A percentile compares a stretch with the other conserved stretches of the same genome.
Evolutionary conservation across 2,113 vertebrate genomes (phyloP).

Genomic region (Saiga tatarica): DNA sequence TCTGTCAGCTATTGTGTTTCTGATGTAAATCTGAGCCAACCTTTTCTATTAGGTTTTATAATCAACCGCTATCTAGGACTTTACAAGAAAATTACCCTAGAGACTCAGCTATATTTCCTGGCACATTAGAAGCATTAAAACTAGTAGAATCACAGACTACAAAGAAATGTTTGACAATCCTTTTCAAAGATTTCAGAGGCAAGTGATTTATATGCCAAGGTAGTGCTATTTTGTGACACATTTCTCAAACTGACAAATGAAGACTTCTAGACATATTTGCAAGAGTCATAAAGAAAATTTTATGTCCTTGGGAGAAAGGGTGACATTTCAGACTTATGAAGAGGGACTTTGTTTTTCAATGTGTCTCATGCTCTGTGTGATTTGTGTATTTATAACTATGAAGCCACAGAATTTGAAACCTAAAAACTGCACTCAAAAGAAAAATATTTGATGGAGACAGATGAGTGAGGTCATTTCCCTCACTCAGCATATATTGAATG

Average conservation of each 20-base stretch:
- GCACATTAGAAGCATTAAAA: slow-evolving; percentile 47
- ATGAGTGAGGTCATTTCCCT: neutral
- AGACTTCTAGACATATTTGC: slow-evolving; percentile 16
- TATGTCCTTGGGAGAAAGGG: neutral
- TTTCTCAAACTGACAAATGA: slow-evolving; percentile 42
- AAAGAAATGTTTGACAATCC: slow-evolving; percentile 1
- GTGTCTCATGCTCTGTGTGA: neutral
- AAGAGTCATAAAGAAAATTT: slow-evolving; percentile 39
- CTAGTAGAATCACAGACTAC: slow-evolving; percentile 28
- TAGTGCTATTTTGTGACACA: neutral
- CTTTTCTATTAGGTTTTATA: slow-evolving; percentile 49
- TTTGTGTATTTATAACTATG: neutral
- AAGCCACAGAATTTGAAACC: neutral
- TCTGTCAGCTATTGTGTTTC: slow-evolving; percentile 44
- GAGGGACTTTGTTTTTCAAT: neutral
- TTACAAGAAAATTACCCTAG: slow-evolving; percentile 51
- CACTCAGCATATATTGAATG: neutral
- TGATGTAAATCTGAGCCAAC: slow-evolving; percentile 27
- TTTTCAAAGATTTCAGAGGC: slow-evolving; percentile 41
- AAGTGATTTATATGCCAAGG: slow-evolving; percentile 30
- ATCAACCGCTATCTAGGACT: slow-evolving; percentile 32
- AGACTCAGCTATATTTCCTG: neutral
- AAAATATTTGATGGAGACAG: neutral
- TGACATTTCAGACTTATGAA: neutral
- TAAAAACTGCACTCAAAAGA: slow-evolving; percentile 37